These are phyloP conservation scores for Pelusios castaneus DNA, from an alignment of 2,113 vertebrate species.

Conservation along the genomic window DNA sequence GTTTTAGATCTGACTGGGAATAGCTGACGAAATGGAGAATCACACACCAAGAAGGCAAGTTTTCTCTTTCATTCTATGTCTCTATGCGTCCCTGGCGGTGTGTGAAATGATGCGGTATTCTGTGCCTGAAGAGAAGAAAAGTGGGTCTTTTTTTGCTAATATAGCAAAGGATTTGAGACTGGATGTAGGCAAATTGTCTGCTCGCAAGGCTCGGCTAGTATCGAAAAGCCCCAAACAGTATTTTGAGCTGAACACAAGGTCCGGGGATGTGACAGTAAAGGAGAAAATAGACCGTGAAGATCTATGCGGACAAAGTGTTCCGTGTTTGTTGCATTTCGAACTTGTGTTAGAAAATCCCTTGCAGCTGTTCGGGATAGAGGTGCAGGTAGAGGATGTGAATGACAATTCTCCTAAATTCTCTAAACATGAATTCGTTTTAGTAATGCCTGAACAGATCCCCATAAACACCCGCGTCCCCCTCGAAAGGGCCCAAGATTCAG, in stretches of 20 bases:
- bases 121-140: slow-evolving; percentile 70
- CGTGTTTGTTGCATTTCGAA: slow-evolving; percentile 69
- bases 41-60: rapidly evolving
- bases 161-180: slow-evolving; percentile 73
- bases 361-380: slow-evolving; percentile 55
- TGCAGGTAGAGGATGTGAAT: slow-evolving; percentile 68
- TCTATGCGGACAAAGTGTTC: slow-evolving; percentile 67
- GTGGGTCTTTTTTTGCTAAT: slow-evolving; percentile 70
- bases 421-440: slow-evolving; percentile 60
- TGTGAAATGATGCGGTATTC: slow-evolving; percentile 28
- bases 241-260: slow-evolving; percentile 72
- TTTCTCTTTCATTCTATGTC: neutral
- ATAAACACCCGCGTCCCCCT: slow-evolving; percentile 32
- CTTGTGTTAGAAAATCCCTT: slow-evolving; percentile 70
- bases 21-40: too few relatives aligned
- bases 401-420: too few relatives aligned
- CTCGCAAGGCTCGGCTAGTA: slow-evolving; percentile 27
- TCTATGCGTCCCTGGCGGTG: neutral
- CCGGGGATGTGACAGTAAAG: slow-evolving; percentile 69
- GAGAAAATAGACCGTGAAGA: slow-evolving; percentile 70
- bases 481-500: slow-evolving; percentile 51
- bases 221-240: slow-evolving; percentile 53
- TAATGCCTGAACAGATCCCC: slow-evolving; percentile 47
- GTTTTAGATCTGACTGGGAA: neutral
- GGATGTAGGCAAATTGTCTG: slow-evolving; percentile 10